phyloP scores from a whole-genome alignment of 2,113 vertebrate genomes.

The Toxotes jaculatrix region DNA sequence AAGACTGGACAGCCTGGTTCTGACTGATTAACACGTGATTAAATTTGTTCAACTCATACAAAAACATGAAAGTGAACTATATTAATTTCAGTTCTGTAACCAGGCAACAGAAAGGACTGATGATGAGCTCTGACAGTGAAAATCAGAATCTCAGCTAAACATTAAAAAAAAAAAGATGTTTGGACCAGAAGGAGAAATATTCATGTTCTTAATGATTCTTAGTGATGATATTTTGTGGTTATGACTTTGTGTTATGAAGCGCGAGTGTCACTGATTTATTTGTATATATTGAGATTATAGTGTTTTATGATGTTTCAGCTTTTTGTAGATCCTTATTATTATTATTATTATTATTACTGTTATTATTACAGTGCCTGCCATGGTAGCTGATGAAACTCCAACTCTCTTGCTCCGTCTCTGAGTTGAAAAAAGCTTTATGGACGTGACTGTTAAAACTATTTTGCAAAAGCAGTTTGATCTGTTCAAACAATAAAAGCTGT shows the following conservation, averaged over 20 bases:
- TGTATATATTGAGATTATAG: conserved; percentile 56
- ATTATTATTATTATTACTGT: conserved; percentile 6
- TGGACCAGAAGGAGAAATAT: conserved; percentile 43
- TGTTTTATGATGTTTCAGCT: conserved; percentile 26
- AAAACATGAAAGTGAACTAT: background rate
- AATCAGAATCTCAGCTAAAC: background rate
- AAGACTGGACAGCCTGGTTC: background rate
- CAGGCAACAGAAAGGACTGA: background rate
- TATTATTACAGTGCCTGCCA: conserved; percentile 8
- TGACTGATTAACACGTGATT: background rate
- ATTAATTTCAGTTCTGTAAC: background rate
- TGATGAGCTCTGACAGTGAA: background rate
- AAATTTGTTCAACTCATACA: background rate
- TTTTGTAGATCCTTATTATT: conserved; percentile 37
- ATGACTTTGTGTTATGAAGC: conserved; percentile 27
- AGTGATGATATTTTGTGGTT: conserved; percentile 37
- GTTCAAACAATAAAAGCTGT: conserved; percentile 32
- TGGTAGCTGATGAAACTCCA: conserved; percentile 52
- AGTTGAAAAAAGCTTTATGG: conserved; percentile 56
- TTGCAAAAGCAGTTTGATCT: conserved; percentile 41
- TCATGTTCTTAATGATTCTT: background rate
- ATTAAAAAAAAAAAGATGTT: background rate
- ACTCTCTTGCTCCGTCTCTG: background rate
- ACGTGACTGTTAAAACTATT: conserved; percentile 62
- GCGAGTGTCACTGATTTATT: conserved; percentile 37